phyloP scores from a whole-genome alignment of 2,113 vertebrate genomes.

The Macrotis lagotis region DNA sequence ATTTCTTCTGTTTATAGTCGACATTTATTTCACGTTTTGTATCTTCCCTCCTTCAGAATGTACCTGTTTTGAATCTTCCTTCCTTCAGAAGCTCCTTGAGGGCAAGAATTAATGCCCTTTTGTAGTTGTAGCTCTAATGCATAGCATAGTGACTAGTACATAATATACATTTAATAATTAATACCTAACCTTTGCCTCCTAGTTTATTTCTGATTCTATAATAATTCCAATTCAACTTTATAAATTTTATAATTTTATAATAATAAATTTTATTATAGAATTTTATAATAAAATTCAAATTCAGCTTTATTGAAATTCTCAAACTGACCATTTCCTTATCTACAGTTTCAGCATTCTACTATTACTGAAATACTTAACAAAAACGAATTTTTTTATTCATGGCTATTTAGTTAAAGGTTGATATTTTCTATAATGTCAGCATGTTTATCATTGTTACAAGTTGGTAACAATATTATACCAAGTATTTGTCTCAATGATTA shows the following conservation, averaged over 20 bases:
- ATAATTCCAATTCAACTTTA: no score
- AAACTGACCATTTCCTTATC: slow-evolving; percentile 18
- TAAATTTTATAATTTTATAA: no score
- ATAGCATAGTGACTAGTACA: neutral
- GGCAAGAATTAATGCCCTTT: neutral
- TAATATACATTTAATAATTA: no score
- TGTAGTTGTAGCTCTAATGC: no score
- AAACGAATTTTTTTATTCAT: slow-evolving; percentile 7
- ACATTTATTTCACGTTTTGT: neutral
- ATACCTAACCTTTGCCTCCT: neutral
- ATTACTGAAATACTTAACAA: slow-evolving; percentile 26
- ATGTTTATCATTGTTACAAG: slow-evolving; percentile 9
- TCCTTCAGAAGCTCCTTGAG: neutral
- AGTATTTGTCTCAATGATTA: slow-evolving; percentile 1
- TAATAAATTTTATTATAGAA: no score
- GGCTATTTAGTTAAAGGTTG: slow-evolving; percentile 11
- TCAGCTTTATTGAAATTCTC: slow-evolving; percentile 1
- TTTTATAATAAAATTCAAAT: no score
- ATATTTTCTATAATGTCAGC: slow-evolving; percentile 20
- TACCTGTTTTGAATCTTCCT: neutral
- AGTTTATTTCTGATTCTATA: neutral
- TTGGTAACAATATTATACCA: slow-evolving; percentile 10
- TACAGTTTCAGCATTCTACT: neutral
- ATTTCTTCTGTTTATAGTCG: no score
- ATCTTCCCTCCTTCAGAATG: neutral